Conservation (phyloP, 2,888 invertebrate genomes). For the Metallyticus violacea region DNA sequence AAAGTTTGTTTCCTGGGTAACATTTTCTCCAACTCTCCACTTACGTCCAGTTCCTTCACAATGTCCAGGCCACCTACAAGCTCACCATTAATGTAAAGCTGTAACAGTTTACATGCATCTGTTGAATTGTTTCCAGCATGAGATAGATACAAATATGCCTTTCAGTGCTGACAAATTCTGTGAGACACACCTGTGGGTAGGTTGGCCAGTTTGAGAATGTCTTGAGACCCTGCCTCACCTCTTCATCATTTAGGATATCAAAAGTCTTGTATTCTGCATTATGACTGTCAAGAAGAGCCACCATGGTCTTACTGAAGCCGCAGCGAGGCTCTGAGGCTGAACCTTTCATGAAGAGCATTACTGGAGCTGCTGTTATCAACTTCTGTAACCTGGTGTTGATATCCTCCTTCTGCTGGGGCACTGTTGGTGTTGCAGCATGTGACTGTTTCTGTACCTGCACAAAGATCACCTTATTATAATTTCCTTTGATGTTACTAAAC, state of each 20-base stretch:
- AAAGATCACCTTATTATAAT: not conserved
- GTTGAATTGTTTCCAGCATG: no score
- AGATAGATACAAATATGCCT: no score
- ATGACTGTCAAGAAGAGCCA: conserved; percentile 72
- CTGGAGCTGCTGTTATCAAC: conserved; percentile 68
- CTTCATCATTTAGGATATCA: conserved; percentile 51
- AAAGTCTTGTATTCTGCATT: conserved; percentile 49
- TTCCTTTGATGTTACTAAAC: no score
- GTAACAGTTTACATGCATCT: conserved; percentile 1
- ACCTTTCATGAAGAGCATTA: conserved; percentile 93
- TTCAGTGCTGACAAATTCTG: not conserved
- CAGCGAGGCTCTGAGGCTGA: conserved; percentile 71
- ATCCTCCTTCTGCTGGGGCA: not conserved
- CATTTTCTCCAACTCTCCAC: conserved; percentile 44
- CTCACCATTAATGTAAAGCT: conserved; percentile 49
- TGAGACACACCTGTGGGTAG: conserved; percentile 57
- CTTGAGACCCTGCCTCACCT: conserved; percentile 51
- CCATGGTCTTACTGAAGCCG: conserved; percentile 77
- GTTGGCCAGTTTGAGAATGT: conserved; percentile 52
- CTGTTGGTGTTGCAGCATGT: not conserved
- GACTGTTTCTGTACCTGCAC: not conserved
- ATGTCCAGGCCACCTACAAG: conserved; percentile 52
- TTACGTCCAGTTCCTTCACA: conserved; percentile 50
- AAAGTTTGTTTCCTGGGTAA: conserved; percentile 42
- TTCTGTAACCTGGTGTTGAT: conserved; percentile 69